Evolutionary conservation across 2,888 invertebrate genomes (phyloP).

Genomic region (Amblyteles armatorius): DNA sequence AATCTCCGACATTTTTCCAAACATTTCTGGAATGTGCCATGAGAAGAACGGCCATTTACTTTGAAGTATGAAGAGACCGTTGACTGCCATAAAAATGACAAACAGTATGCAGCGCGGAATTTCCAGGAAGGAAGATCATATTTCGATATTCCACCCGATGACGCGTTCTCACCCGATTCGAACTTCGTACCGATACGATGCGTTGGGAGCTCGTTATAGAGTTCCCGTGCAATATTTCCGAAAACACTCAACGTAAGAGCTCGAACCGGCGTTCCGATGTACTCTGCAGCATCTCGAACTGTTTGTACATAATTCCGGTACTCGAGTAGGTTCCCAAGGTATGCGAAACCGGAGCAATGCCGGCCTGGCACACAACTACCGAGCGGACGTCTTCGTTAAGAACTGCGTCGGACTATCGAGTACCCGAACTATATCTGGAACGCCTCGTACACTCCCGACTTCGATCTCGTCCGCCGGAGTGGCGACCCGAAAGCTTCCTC

Average conservation of each 20-base stretch:
- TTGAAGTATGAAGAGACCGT: no score
- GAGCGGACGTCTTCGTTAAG: slow-evolving; percentile 60
- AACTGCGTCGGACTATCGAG: slow-evolving; percentile 33
- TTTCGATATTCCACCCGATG: background rate
- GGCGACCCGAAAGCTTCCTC: slow-evolving; percentile 27
- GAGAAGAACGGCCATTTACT: no score
- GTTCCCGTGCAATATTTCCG: background rate
- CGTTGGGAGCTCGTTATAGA: background rate
- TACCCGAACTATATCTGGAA: slow-evolving; percentile 38
- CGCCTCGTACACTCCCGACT: slow-evolving; percentile 28
- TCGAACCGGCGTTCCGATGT: background rate
- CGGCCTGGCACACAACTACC: slow-evolving; percentile 47
- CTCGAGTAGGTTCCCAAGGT: background rate
- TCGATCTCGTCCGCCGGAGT: slow-evolving; percentile 18
- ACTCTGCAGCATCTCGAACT: background rate
- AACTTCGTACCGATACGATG: background rate
- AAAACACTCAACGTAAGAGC: background rate
- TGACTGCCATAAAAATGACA: background rate
- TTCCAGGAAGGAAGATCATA: background rate
- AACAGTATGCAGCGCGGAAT: background rate
- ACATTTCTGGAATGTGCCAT: background rate
- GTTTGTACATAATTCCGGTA: background rate
- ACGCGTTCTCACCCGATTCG: background rate
- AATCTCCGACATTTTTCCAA: background rate
- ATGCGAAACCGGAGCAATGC: slow-evolving; percentile 18